phyloP scores from a whole-genome alignment of 2,888 invertebrate genomes.

The Mystacides longicornis region DNA sequence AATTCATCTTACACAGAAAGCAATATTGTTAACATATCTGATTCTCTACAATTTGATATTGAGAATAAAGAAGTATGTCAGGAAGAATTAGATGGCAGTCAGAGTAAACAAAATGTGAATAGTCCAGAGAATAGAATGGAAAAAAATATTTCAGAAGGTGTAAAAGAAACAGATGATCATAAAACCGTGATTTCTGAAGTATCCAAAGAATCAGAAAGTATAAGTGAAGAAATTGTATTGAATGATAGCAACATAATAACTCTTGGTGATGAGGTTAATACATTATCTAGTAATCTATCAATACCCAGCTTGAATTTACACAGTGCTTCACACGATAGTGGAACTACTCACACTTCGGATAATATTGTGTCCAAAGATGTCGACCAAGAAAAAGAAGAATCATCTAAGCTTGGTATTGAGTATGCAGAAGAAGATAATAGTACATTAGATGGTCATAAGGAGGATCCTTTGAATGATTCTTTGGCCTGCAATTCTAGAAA shows the following conservation, averaged over 20 bases:
- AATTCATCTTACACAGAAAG: too few relatives aligned
- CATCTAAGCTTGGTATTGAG: background rate
- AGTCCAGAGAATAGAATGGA: too few relatives aligned
- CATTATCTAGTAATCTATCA: slow-evolving; percentile 10
- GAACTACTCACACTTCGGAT: background rate
- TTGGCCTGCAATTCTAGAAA: background rate
- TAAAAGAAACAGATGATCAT: background rate
- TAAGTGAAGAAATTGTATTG: slow-evolving; percentile 18
- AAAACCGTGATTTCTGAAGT: background rate
- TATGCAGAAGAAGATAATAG: background rate
- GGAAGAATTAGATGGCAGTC: too few relatives aligned
- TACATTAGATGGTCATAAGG: slow-evolving; percentile 3
- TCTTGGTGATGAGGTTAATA: background rate
- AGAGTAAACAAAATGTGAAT: too few relatives aligned
- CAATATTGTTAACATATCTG: too few relatives aligned
- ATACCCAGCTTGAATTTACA: slow-evolving; percentile 25
- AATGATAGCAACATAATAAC: slow-evolving; percentile 5
- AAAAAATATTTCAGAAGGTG: too few relatives aligned
- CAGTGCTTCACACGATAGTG: slow-evolving; percentile 11
- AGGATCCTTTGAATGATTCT: background rate
- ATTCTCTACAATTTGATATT: too few relatives aligned
- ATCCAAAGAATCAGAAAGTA: slow-evolving; percentile 12
- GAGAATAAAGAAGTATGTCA: too few relatives aligned
- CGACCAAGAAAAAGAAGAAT: background rate
- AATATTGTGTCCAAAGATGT: background rate